A percentile compares a stretch with the other conserved stretches of the same genome.
Conservation (phyloP, 2,113 vertebrate genomes). For the Axis porcinus region DNA sequence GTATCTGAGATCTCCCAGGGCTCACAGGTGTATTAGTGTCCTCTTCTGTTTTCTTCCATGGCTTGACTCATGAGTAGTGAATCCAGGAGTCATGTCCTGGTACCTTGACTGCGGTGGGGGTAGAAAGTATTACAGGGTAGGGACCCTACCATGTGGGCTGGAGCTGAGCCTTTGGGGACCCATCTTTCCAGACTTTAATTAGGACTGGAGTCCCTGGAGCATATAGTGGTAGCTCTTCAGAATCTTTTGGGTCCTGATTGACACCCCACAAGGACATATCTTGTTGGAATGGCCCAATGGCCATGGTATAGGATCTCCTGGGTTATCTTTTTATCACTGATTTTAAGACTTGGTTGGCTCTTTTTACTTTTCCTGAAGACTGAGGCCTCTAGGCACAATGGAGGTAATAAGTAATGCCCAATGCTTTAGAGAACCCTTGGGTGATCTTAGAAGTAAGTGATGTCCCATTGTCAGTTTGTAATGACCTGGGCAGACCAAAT, state of each 20-base stretch:
- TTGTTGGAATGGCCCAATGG: background rate
- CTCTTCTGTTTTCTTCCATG: background rate
- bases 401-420: background rate
- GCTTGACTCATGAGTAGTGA: background rate
- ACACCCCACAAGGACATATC: background rate
- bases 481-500: background rate
- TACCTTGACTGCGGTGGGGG: background rate
- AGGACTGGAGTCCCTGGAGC: background rate
- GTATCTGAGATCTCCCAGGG: background rate
- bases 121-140: background rate
- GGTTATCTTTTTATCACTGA: background rate
- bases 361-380: background rate
- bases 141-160: background rate
- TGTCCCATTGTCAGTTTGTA: background rate
- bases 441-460: background rate
- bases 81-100: background rate
- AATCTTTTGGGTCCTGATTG: background rate
- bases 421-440: background rate
- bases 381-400: background rate
- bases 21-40: background rate
- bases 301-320: background rate
- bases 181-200: background rate
- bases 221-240: background rate
- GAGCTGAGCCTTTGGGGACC: background rate
- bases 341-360: background rate